Evolutionary conservation across 2,888 invertebrate genomes (phyloP).

Genomic region (Nebria salina): DNA sequence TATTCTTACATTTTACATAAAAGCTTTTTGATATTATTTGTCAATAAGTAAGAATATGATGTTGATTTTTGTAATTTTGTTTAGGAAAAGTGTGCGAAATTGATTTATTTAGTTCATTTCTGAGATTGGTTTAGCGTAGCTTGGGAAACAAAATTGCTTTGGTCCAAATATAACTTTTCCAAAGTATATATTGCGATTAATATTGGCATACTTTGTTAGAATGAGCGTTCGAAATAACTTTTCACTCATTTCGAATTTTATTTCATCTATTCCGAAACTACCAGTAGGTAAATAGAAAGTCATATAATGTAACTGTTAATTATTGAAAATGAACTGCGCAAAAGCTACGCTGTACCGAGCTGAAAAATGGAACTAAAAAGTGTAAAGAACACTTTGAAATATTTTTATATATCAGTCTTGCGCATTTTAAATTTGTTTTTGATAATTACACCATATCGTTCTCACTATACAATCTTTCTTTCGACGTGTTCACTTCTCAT

Average conservation of each 20-base stretch:
- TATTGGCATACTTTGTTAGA: not conserved
- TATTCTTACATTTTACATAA: not conserved
- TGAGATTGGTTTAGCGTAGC: not conserved
- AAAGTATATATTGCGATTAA: too few species aligned
- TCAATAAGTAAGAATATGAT: not conserved
- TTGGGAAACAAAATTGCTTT: not conserved
- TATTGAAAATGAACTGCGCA: slow-evolving; percentile 20
- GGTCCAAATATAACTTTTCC: not conserved
- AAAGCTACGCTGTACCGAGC: slow-evolving; percentile 49
- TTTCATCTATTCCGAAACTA: too few species aligned
- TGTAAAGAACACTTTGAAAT: not conserved
- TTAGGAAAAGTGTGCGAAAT: not conserved
- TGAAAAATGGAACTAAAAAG: not conserved
- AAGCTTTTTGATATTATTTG: too few species aligned
- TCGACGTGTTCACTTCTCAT: not conserved
- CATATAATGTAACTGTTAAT: too few species aligned
- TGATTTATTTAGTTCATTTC: too few species aligned
- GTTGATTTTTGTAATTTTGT: not conserved
- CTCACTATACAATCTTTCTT: slow-evolving; percentile 36
- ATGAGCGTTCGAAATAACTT: too few species aligned
- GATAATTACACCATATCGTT: slow-evolving; percentile 26
- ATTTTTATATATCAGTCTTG: slow-evolving; percentile 55
- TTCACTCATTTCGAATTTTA: too few species aligned
- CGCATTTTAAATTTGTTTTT: slow-evolving; percentile 48
- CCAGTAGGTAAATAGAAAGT: too few species aligned